Base-by-base conservation (phyloP, 2,888 invertebrate species). In the Caenorhabditis drosophilae region DNA sequence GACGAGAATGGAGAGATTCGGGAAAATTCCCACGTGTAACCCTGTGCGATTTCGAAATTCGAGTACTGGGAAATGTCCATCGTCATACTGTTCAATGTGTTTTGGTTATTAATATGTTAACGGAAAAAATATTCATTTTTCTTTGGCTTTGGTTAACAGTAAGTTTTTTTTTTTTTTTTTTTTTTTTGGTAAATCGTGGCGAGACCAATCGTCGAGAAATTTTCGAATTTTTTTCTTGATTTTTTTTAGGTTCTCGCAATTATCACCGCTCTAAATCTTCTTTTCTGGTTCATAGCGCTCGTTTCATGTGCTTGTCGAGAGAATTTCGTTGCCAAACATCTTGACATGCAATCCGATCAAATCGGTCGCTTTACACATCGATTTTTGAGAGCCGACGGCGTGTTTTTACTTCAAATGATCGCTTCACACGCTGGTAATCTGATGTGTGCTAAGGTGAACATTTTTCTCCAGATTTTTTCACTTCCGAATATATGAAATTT, bases 21-120 rank as follows among this genome's bases (percentile, higher is more conserved):
- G 83, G 82, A n/a, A 83, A 83, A 55, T 85, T 85, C 60, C 84
- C 84, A 2, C 61, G 84, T 22, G 84, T 85, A 15, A 85, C 84
- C 4, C 75, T 84, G 35, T 84, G 84, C 54, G 84, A 84, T 67
- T 84, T 84, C 57, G 79, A 80, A 55, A 83, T 83, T 41, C 75
- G 83, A 53, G 82, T 82, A 1, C 78, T 84, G 4, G 84, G 84
- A 45, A 84, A 84, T 59, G 75, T 84, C 7, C 84, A 84, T 51
- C 67, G 84, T 26, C 81, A 82, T 52, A 74, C 72, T 12, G 75
- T 78, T 16, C 75, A 78, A 56, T 83, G 83, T 59, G 83, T 83
- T n/a, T 66, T 83, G 7, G 79, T 80, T 11, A 79, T 80, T 59
- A 80, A 79, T 54, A 78, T 79, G 82, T 77, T 83, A 68, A 82